Evolutionary conservation across 2,113 vertebrate species (phyloP).

Genomic region (Sylvicapra grimmia): DNA sequence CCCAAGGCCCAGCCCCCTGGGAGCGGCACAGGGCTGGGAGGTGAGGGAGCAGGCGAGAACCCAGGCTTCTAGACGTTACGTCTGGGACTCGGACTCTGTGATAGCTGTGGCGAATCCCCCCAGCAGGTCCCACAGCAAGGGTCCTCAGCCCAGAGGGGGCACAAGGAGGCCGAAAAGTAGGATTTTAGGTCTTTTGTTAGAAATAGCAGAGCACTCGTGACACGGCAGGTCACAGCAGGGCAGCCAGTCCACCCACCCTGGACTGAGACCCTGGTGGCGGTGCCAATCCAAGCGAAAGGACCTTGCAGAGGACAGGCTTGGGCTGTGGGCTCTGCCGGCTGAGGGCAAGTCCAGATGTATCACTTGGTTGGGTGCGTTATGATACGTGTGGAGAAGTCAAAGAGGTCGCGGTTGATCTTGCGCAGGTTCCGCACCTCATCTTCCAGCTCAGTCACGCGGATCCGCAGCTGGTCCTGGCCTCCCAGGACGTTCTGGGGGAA

Average conservation of each 20-base stretch:
- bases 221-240: background rate
- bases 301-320: background rate
- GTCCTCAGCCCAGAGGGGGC: background rate
- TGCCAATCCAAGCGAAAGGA: background rate
- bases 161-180: background rate
- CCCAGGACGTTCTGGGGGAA: conserved; percentile 85
- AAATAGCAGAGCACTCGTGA: background rate
- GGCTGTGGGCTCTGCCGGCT: background rate
- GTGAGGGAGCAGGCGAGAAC: background rate
- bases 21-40: background rate
- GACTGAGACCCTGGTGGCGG: too few relatives aligned
- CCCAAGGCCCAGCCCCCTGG: background rate
- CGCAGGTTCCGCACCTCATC: conserved; percentile 92
- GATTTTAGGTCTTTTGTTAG: background rate
- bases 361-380: conserved; percentile 86
- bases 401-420: conserved; percentile 96
- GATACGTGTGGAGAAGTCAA: conserved; percentile 92
- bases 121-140: background rate
- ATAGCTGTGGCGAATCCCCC: accelerated
- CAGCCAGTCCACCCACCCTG: too few relatives aligned
- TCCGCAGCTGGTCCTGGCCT: conserved; percentile 90
- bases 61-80: accelerated
- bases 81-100: accelerated
- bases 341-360: background rate
- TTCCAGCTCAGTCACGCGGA: conserved; percentile 89